Evolutionary conservation across 2,113 vertebrate species (phyloP).

Genomic region (Sclerurus mexicanus): DNA sequence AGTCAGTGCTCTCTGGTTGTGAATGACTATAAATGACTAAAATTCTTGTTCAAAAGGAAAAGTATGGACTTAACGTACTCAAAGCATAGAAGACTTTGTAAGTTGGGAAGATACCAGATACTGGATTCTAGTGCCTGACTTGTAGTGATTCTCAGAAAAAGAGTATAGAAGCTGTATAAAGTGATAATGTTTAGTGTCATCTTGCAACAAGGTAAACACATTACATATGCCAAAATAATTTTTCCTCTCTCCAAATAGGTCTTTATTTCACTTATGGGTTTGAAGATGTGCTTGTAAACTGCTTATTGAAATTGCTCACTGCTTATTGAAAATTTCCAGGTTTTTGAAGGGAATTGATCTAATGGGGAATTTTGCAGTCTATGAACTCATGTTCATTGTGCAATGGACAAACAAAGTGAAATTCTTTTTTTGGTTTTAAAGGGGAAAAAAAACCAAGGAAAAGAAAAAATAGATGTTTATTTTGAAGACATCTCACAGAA

Average conservation of each 20-base stretch:
- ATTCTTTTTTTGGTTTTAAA: background rate
- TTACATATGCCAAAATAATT: background rate
- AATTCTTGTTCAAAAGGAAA: background rate
- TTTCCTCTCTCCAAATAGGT: background rate
- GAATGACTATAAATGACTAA: background rate
- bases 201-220: background rate
- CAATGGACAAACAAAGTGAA: background rate
- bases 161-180: background rate
- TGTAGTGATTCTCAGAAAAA: background rate
- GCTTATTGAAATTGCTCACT: background rate
- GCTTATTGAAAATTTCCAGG: background rate
- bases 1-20: background rate
- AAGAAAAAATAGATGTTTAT: background rate
- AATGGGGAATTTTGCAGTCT: background rate
- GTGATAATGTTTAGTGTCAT: rapidly evolving
- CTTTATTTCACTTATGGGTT: background rate
- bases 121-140: background rate
- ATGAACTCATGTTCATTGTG: background rate
- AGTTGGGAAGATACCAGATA: background rate
- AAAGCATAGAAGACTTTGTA: background rate
- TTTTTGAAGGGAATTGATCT: background rate
- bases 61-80: background rate
- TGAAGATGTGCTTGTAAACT: background rate
- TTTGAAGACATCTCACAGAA: background rate
- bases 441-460: background rate